Evolutionary conservation across 2,113 vertebrate species (phyloP).

Genomic region (Agapornis roseicollis): DNA sequence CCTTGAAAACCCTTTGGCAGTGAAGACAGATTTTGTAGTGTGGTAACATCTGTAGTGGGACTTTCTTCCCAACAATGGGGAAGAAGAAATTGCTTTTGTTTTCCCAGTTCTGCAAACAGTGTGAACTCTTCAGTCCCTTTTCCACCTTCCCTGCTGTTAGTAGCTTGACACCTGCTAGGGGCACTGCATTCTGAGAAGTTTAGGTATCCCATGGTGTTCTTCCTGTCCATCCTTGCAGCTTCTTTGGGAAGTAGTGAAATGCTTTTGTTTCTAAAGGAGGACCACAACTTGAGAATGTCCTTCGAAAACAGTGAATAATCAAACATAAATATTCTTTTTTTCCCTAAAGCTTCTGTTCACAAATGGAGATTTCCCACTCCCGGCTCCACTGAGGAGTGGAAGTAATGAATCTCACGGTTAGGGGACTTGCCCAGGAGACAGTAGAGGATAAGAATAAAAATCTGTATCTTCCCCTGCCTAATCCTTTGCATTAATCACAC

Average conservation of each 20-base stretch:
- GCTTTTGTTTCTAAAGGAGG: neutral
- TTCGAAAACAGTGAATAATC: neutral
- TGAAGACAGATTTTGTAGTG: neutral
- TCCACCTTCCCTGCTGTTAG: neutral
- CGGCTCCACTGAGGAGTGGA: neutral
- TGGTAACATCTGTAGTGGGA: neutral
- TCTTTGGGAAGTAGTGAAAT: neutral
- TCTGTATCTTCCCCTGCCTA: neutral
- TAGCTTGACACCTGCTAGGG: neutral
- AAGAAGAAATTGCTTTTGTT: neutral
- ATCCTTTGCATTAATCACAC: neutral
- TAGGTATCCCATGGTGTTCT: neutral
- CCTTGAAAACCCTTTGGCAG: neutral
- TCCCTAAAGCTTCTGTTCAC: neutral
- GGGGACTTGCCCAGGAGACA: neutral
- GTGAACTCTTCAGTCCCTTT: neutral
- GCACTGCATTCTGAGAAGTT: neutral
- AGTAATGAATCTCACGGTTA: neutral
- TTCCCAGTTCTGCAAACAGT: neutral
- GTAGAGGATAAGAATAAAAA: neutral
- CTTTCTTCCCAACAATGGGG: neutral
- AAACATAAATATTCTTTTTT: neutral
- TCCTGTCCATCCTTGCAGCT: neutral
- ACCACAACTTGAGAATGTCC: neutral
- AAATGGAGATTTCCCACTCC: neutral